Base-by-base conservation (phyloP, 1,140 invertebrate genomes). In the Trachelipus rathkii region DNA sequence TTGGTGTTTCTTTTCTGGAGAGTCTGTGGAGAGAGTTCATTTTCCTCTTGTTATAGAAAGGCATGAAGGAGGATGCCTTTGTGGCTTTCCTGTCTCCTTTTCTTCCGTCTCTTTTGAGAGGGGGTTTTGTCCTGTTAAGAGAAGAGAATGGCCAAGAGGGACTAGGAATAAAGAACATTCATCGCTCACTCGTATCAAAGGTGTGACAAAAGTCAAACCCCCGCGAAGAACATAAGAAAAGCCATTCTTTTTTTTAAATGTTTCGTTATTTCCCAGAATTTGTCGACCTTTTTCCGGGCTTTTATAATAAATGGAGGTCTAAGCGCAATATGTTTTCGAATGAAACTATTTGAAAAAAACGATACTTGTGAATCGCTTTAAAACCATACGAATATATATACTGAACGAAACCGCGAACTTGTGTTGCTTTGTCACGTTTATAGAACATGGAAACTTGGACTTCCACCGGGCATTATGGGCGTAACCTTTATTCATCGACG, bases 361-460 rank as follows among this genome's bases (percentile, higher is more conserved):
- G 19, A 19, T 60, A 60, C 19, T 60, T 33, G 6, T 19, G 50
- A 60, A 60, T 60, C 2, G 9, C 9, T 15, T 50, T 50, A n/a
- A n/a, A n/a, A 50, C 46, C 46, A 50, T 9, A 50, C 46, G 15
- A 50, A n/a, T n/a, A n/a, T n/a, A n/a, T n/a, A 50, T 50, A 19
- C 50, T 19, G 50, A 19, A 60, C 50, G 50, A 60, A 60, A 60
- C 50, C 50, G 50, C 50, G 50, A 60, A 60, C 50, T 60, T 60
- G 50, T 60, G 50, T 60, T 60, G 50, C 50, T 60, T 60, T 60
- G 50, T 60, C 50, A 60, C 50, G 50, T 60, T 60, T 60, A 60
- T 60, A 8, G 50, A 8, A 60, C 11, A 15, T 8, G 3, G 19
- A 60, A 8, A 13, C 50, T 60, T 8, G 1, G 50, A 60, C 50